These are phyloP conservation scores for Huso huso DNA, from an alignment of 2,797 vertebrate genomes.

Conservation along the genomic window DNA sequence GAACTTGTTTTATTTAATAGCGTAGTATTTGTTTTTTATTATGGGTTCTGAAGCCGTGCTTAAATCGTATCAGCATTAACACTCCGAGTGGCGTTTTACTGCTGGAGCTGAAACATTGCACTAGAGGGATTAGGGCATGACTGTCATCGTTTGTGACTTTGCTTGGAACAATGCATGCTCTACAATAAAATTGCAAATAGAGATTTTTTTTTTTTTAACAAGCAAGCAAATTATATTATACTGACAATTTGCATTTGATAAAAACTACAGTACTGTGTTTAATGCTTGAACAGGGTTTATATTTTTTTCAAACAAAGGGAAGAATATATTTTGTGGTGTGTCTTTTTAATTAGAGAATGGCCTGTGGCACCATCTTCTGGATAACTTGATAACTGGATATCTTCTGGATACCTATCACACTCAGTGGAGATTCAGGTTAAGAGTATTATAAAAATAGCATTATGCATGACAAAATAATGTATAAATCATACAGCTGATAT, in stretches of 20 bases:
- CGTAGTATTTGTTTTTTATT: not conserved
- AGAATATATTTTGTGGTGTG: no score
- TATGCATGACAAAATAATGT: no score
- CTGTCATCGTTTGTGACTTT: not conserved
- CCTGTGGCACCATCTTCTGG: no score
- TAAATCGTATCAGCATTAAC: slow-evolving; percentile 6
- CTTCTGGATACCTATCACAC: no score
- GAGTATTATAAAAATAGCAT: no score
- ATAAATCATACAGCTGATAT: no score
- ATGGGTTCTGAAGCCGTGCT: not conserved
- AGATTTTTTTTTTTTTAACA: not conserved
- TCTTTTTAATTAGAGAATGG: no score
- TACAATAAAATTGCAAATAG: not conserved
- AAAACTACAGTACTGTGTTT: not conserved
- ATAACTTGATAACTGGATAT: no score
- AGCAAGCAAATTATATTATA: not conserved
- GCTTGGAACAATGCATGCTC: not conserved
- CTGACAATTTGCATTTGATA: not conserved
- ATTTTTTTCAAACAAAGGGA: no score
- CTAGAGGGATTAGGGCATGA: not conserved
- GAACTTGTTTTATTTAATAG: slow-evolving; percentile 18
- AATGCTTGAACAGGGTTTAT: no score
- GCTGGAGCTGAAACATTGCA: slow-evolving; percentile 5
- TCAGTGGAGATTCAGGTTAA: no score
- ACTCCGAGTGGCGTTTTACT: slow-evolving; percentile 1